Base-by-base conservation (phyloP, 92 coral and sea anemone genomes). In the Hydrozoanthus gracilis region DNA sequence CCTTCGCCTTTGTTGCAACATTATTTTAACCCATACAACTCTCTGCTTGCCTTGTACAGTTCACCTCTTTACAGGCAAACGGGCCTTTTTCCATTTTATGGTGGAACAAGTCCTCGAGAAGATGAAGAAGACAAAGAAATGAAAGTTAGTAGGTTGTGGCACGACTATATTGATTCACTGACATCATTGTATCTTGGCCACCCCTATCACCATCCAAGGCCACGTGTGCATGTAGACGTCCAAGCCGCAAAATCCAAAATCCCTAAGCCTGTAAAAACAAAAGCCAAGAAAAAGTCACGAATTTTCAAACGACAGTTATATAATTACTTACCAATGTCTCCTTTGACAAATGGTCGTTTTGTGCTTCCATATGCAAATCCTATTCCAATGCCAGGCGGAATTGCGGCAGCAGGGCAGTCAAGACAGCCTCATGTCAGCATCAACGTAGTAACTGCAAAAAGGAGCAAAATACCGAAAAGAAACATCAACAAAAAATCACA, bases 211-310 rank as follows among this genome's bases (percentile, higher is more conserved):
- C 90, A 87, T 80, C 91, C 51, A 46, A 92, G 91, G 51, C 98
- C 99, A 8, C 94, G 79, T 73, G 99, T 97, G 65, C 83, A 87
- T 64, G 95, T 97, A 2, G 98, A 95, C 9, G 99, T 97, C 65
- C 99, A 97, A 45, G 86, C 99, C 6, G 74, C 99, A 45, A 97
- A 95, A 56, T 97, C 99, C 8, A 83, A 91, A 47, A 97, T 97
- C 54, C 98, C 98, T 17, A 90, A 85, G 58, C 87, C 91, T 9
- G 39, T 27, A 49, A 84, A 85, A 79, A 45, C 61, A 61, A 69
- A 62, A 54, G n/a, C 80, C 74, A 55, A 76, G 44, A 88, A 65
- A 71, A 76, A 84, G 18, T 89, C 73, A 45, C 86, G 84, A 20
- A 90, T 90, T 58, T 77, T 74, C 55, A 94, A 88, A 77, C 69